These are phyloP conservation scores for Autographa pulchrina DNA, from an alignment of 2,888 invertebrate species.

Conservation along the genomic window DNA sequence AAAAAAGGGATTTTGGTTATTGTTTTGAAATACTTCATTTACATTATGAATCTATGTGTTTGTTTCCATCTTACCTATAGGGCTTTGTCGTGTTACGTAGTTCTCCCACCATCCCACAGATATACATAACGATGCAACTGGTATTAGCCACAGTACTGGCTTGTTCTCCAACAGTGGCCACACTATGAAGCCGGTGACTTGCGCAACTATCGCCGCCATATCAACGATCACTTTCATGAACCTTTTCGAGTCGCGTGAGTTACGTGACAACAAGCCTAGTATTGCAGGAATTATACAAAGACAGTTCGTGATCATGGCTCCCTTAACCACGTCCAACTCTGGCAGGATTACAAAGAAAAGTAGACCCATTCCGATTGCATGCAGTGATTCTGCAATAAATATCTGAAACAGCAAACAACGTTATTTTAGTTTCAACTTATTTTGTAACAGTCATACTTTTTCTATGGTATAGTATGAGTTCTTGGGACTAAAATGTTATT, in stretches of 20 bases:
- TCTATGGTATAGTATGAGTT: too few relatives aligned
- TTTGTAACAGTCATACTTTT: too few relatives aligned
- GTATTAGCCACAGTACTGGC: conserved; percentile 95
- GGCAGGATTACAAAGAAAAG: conserved; percentile 97
- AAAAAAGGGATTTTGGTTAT: conserved; percentile 39
- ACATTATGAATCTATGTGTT: background rate
- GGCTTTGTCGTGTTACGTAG: conserved; percentile 96
- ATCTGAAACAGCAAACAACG: conserved; percentile 84
- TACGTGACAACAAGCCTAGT: conserved; percentile 94
- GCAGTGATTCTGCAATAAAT: conserved; percentile 95
- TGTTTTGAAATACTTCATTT: background rate
- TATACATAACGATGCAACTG: conserved; percentile 94
- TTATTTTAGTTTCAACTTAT: background rate
- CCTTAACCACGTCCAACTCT: conserved; percentile 97
- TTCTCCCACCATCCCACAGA: conserved; percentile 99
- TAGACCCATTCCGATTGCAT: conserved; percentile 95
- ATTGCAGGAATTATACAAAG: conserved; percentile 97
- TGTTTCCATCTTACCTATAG: conserved; percentile 90
- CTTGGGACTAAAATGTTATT: too few relatives aligned
- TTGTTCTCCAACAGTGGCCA: conserved; percentile 96
- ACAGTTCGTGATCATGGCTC: conserved; percentile 98
- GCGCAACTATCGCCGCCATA: conserved; percentile 95
- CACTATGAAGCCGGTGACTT: conserved; percentile 96
- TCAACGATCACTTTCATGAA: conserved; percentile 95
- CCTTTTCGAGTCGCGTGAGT: conserved; percentile 94